phyloP scores from a whole-genome alignment of 2,113 vertebrate genomes.

The Aegotheles bennettii region DNA sequence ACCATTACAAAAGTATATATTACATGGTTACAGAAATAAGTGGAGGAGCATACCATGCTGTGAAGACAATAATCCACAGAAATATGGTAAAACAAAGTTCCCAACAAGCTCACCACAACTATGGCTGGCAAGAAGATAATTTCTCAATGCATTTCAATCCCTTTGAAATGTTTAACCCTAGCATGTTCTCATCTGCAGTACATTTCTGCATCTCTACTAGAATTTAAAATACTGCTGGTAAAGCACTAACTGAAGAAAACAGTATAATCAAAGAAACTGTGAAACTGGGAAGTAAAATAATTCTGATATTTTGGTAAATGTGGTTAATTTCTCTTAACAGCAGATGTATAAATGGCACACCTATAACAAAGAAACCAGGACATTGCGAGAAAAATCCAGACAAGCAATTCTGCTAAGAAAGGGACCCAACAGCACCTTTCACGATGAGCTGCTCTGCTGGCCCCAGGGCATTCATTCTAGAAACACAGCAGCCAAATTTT shows the following conservation, averaged over 20 bases:
- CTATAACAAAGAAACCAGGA: not conserved
- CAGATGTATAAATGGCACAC: not conserved
- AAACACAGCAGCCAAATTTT: not conserved
- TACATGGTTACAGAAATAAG: not conserved
- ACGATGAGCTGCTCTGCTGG: not conserved
- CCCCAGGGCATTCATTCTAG: not conserved
- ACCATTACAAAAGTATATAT: not conserved
- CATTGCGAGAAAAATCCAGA: not conserved
- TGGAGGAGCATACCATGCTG: not conserved
- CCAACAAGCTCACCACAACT: slow-evolving; percentile 12
- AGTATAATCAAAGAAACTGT: not conserved
- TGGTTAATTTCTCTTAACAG: not conserved
- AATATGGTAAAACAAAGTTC: slow-evolving; percentile 9
- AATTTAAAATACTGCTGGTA: not conserved
- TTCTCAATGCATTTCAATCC: not conserved
- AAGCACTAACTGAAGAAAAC: not conserved
- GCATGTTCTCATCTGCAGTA: not conserved
- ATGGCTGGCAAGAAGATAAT: not conserved
- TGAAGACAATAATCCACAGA: not conserved
- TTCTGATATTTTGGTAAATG: not conserved
- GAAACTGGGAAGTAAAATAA: not conserved
- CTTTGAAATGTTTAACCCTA: not conserved
- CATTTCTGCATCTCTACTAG: not conserved
- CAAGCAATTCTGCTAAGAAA: not conserved
- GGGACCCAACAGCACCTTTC: not conserved